A percentile compares a stretch with the other conserved stretches of the same genome.
Evolutionary conservation across 1,140 invertebrate genomes (phyloP).

Genomic region (Tetranychus urticae): DNA sequence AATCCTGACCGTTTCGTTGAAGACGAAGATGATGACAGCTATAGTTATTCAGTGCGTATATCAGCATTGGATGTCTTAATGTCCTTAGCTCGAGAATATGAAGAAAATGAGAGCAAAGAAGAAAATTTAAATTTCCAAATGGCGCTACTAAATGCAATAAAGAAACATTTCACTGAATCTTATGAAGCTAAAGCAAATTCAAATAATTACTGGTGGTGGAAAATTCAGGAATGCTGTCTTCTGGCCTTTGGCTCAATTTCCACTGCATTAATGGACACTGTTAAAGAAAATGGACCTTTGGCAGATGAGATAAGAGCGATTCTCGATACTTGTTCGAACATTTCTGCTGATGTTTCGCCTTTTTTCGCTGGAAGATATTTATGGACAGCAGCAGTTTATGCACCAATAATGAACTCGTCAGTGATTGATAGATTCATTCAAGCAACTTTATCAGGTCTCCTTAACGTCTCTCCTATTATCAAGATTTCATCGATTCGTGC

Average conservation of each 20-base stretch:
- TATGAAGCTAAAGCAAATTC: constrained; percentile 28
- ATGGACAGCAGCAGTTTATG: constrained; percentile 41
- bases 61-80: constrained; percentile 42
- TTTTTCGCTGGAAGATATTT: constrained; percentile 44
- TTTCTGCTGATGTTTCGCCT: constrained; percentile 20
- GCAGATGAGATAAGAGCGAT: constrained; percentile 5
- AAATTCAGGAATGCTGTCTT: constrained; percentile 46
- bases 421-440: constrained; percentile 30
- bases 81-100: constrained; percentile 5
- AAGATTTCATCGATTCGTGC: constrained; percentile 25
- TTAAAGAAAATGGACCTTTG: background rate
- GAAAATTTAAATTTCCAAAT: constrained; percentile 5
- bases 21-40: constrained; percentile 45
- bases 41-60: constrained; percentile 43
- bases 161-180: constrained; percentile 38
- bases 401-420: constrained; percentile 29
- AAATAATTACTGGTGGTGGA: constrained; percentile 30
- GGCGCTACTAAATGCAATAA: constrained; percentile 18
- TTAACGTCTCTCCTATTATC: constrained; percentile 27
- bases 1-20: constrained; percentile 50
- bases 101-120: constrained; percentile 1
- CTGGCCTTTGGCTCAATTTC: constrained; percentile 34
- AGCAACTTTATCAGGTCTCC: constrained; percentile 34
- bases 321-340: background rate
- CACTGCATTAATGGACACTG: constrained; percentile 27